Conservation (phyloP, 1,140 invertebrate genomes). For the Sitodiplosis mosellana region DNA sequence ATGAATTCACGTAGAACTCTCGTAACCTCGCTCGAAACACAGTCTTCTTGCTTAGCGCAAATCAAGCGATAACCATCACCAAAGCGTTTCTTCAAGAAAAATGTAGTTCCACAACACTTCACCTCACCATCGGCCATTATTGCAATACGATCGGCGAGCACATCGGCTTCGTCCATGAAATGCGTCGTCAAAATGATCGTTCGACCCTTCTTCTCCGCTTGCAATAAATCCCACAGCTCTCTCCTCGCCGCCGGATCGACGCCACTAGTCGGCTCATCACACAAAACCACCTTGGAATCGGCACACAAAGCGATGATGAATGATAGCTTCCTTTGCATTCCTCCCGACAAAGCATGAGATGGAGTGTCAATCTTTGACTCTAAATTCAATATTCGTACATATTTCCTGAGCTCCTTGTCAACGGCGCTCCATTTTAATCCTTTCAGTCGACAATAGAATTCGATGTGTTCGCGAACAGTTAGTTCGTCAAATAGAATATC, state of each 20-base stretch:
- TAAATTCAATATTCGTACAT: slow-evolving; percentile 46
- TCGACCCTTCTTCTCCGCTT: slow-evolving; percentile 32
- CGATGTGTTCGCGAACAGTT: slow-evolving; percentile 58
- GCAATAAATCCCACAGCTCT: slow-evolving; percentile 72
- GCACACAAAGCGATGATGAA: slow-evolving; percentile 62
- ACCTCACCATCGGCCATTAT: slow-evolving; percentile 70
- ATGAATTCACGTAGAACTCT: slow-evolving; percentile 14
- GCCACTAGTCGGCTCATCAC: slow-evolving; percentile 88
- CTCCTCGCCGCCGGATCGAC: slow-evolving; percentile 86
- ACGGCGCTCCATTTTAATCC: slow-evolving; percentile 38
- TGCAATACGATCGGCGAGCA: slow-evolving; percentile 74
- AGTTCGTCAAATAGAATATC: no score
- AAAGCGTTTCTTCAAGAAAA: slow-evolving; percentile 5
- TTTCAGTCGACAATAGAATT: slow-evolving; percentile 66
- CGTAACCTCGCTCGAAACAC: slow-evolving; percentile 12
- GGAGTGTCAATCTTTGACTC: slow-evolving; percentile 32
- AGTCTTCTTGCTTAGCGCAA: slow-evolving; percentile 16
- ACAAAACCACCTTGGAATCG: slow-evolving; percentile 46
- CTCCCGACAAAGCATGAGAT: slow-evolving; percentile 53
- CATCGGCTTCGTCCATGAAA: no score
- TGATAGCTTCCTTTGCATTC: slow-evolving; percentile 67
- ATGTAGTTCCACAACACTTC: slow-evolving; percentile 41
- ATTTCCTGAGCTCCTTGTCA: slow-evolving; percentile 36
- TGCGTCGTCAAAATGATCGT: no score
- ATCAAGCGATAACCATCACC: slow-evolving; percentile 41